These are phyloP conservation scores for Myrmecobius fasciatus DNA, from an alignment of 2,113 vertebrate species.

Conservation along the genomic window DNA sequence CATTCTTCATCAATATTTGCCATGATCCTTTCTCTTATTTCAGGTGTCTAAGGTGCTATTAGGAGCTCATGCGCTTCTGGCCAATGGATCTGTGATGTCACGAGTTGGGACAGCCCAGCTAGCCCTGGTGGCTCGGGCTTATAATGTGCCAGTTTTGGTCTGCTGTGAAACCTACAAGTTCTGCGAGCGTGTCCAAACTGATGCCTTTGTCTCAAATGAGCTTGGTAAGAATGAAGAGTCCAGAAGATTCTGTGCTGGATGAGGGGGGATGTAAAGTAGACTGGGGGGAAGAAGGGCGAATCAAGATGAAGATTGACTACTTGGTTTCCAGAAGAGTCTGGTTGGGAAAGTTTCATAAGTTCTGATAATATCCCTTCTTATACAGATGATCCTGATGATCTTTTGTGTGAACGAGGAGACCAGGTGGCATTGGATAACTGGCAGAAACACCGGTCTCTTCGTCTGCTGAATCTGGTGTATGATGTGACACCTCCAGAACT, in stretches of 20 bases:
- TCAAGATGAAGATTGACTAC: background rate
- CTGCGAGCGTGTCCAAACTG: conserved; percentile 97
- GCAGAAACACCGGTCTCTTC: conserved; percentile 88
- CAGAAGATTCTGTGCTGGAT: background rate
- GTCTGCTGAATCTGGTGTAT: conserved; percentile 96
- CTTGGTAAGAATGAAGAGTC: conserved; percentile 86
- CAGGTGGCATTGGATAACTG: conserved; percentile 90
- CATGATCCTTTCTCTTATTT: background rate
- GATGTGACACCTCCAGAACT: conserved; percentile 97
- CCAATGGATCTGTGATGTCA: conserved; percentile 98
- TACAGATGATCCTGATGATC: conserved; percentile 96
- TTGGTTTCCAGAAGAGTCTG: conserved; percentile 24
- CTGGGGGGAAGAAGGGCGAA: background rate
- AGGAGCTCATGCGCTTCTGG: conserved; percentile 95
- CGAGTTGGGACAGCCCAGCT: conserved; percentile 97
- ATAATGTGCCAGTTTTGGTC: conserved; percentile 97
- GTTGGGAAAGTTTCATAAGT: background rate
- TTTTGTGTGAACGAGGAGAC: conserved; percentile 90
- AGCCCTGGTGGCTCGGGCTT: conserved; percentile 94
- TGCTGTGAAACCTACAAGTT: conserved; percentile 99
- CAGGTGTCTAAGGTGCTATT: conserved; percentile 98
- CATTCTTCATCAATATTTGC: background rate
- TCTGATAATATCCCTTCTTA: background rate
- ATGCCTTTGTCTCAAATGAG: conserved; percentile 99
- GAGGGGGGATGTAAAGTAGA: background rate